Percentiles rank a stretch among this genome's conserved stretches.
These are phyloP conservation scores for Panopea generosa DNA, from an alignment of 2,888 invertebrate genomes.

Conservation along the genomic window DNA sequence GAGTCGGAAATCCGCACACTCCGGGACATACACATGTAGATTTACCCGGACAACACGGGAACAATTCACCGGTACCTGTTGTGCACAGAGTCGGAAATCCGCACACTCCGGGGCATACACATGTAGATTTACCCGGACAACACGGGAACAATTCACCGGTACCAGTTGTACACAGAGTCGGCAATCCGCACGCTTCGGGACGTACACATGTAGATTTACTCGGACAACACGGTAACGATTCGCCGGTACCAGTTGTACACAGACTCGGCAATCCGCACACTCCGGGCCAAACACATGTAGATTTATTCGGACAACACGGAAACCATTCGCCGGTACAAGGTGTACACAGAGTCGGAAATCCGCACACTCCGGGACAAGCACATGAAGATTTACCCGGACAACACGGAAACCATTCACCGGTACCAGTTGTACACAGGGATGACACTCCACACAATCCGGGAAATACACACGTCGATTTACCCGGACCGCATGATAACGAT, in stretches of 20 bases:
- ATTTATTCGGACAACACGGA: no score
- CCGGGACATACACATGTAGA: slow-evolving; percentile 5
- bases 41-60: background rate
- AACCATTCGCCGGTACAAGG: no score
- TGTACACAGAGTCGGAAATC: no score
- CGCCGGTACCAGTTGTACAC: background rate
- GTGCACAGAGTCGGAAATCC: background rate
- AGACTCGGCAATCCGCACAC: no score
- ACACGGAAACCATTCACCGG: background rate
- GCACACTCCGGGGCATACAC: background rate
- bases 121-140: slow-evolving; percentile 15
- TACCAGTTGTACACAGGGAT: slow-evolving; percentile 21
- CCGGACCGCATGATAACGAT: no score
- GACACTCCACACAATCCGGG: background rate
- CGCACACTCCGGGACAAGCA: no score
- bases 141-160: background rate
- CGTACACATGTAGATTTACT: slow-evolving; percentile 1
- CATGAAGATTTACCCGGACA: slow-evolving; percentile 24
- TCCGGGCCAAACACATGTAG: no score
- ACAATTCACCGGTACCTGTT: no score
- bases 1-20: no score
- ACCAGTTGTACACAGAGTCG: background rate
- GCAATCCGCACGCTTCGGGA: background rate
- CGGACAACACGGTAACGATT: slow-evolving; percentile 5
- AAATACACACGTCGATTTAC: background rate